A percentile compares a stretch with the other conserved stretches of the same genome.
Evolutionary conservation across 1,140 invertebrate genomes (phyloP).

Genomic region (Leguminivora glycinivorella): DNA sequence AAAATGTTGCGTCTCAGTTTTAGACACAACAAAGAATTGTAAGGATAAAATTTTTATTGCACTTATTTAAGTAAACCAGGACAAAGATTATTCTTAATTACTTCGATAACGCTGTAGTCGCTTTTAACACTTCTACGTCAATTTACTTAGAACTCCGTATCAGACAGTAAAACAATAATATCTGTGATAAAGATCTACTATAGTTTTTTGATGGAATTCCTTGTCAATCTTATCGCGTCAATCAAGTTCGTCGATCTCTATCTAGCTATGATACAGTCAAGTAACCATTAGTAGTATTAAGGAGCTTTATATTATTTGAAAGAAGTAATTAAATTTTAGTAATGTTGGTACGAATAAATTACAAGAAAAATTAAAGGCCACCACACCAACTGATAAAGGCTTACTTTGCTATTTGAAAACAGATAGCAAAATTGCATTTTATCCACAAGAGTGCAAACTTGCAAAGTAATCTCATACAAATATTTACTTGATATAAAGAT

Average conservation of each 20-base stretch:
- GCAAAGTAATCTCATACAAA: too few species aligned
- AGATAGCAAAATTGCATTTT: too few species aligned
- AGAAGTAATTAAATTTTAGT: too few species aligned
- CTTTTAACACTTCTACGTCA: conserved; percentile 20
- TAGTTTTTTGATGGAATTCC: conserved; percentile 20
- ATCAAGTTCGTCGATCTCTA: conserved; percentile 15
- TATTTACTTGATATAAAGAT: too few species aligned
- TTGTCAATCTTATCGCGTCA: conserved; percentile 23
- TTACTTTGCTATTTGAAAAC: too few species aligned
- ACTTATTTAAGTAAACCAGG: conserved; percentile 6
- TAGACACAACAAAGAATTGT: conserved; percentile 31
- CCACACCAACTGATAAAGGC: too few species aligned
- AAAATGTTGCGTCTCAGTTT: conserved; percentile 32
- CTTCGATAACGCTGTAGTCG: background rate
- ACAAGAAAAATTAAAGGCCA: too few species aligned
- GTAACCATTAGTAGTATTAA: background rate
- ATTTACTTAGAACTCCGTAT: conserved; percentile 14
- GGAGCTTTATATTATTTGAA: too few species aligned
- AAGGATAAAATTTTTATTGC: conserved; percentile 15
- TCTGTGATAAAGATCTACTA: conserved; percentile 22
- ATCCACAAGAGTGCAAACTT: too few species aligned
- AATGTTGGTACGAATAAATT: too few species aligned
- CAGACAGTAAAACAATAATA: conserved; percentile 26
- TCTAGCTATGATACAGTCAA: conserved; percentile 16
- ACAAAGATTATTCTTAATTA: conserved; percentile 12